phyloP scores from a whole-genome alignment of 2,888 invertebrate genomes.

The Euproctis similis region DNA sequence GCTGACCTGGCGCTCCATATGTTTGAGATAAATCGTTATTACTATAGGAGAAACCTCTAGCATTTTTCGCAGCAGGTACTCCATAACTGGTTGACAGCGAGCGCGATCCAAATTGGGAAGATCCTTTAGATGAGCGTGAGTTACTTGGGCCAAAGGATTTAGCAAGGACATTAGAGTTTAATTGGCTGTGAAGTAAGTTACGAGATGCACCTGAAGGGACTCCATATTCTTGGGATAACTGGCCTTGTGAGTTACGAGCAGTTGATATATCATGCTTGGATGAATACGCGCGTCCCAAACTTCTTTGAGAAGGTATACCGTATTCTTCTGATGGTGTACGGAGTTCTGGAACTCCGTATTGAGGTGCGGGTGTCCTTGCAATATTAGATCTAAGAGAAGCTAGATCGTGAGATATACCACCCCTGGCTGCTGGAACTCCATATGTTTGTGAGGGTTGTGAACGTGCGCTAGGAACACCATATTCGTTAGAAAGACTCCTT shows the following conservation, averaged over 20 bases:
- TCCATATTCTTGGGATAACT: conserved; percentile 38
- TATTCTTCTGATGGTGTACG: conserved; percentile 38
- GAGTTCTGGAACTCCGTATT: conserved; percentile 35
- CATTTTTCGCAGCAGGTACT: conserved; percentile 14
- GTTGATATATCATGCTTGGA: conserved; percentile 35
- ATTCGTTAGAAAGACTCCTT: conserved; percentile 25
- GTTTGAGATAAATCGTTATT: conserved; percentile 15
- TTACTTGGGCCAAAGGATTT: conserved; percentile 29
- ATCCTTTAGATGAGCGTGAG: conserved; percentile 6
- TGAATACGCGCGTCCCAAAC: conserved; percentile 25
- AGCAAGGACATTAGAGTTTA: conserved; percentile 30
- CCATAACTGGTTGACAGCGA: conserved; percentile 14
- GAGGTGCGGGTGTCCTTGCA: conserved; percentile 25
- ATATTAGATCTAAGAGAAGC: conserved; percentile 20
- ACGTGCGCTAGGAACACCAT: conserved; percentile 28
- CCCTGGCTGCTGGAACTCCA: conserved; percentile 8
- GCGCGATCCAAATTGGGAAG: conserved; percentile 30
- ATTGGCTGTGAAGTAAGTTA: conserved; percentile 34
- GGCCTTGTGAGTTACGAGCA: conserved; percentile 19
- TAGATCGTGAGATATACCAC: conserved; percentile 20
- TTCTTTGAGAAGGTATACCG: conserved; percentile 32
- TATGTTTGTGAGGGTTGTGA: conserved; percentile 25
- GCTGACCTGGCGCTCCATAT: conserved; percentile 38
- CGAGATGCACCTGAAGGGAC: conserved; percentile 27
- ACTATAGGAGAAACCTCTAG: conserved; percentile 12